Conservation (phyloP, 2,888 invertebrate species). For the Tipula unca region DNA sequence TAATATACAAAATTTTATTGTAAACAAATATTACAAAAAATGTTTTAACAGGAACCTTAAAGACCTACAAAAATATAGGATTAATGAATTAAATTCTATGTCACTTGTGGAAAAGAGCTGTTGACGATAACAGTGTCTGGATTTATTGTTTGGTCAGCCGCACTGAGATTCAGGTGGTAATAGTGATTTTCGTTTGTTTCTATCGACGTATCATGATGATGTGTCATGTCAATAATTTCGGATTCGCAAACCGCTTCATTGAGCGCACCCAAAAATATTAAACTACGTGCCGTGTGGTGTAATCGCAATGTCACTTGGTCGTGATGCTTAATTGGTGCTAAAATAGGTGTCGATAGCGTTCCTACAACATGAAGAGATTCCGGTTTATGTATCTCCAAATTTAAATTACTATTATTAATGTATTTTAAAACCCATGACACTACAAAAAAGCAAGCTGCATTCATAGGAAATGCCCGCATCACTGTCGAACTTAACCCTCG, state of each 20-base stretch:
- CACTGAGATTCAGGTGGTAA: neutral
- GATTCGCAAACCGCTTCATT: slow-evolving; percentile 34
- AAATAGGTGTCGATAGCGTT: slow-evolving; percentile 20
- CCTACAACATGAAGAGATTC: slow-evolving; percentile 24
- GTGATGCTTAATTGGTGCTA: slow-evolving; percentile 15
- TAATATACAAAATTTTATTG: neutral
- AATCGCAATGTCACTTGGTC: slow-evolving; percentile 20
- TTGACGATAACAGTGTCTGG: neutral
- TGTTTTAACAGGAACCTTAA: neutral
- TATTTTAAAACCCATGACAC: slow-evolving; percentile 64
- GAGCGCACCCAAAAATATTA: slow-evolving; percentile 32
- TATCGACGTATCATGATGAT: neutral
- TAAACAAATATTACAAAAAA: neutral
- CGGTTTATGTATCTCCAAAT: slow-evolving; percentile 22
- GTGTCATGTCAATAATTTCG: slow-evolving; percentile 33
- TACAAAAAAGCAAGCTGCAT: slow-evolving; percentile 85
- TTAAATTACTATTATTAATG: slow-evolving; percentile 24
- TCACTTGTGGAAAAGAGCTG: neutral
- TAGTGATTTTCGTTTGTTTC: neutral
- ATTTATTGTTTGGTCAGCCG: neutral
- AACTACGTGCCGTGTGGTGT: slow-evolving; percentile 28
- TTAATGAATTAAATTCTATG: neutral
- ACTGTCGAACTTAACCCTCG: slow-evolving; percentile 71
- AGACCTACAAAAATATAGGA: neutral
- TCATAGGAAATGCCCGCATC: slow-evolving; percentile 83